phyloP scores from a whole-genome alignment of 2,797 vertebrate species.

The Clarias pachynema region DNA sequence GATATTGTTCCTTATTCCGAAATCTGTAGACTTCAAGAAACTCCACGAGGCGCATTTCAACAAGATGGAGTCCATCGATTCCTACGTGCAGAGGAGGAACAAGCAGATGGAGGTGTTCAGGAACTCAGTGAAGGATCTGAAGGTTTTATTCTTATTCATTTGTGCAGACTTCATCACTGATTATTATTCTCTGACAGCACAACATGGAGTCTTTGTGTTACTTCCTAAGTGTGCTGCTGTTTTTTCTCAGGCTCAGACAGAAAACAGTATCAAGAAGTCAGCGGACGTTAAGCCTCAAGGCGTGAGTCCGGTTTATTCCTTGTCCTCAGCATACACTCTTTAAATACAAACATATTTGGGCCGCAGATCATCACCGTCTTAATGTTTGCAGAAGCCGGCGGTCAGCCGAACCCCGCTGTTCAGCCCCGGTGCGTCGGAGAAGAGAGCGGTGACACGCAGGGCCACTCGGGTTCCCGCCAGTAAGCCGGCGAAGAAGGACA shows the following conservation, averaged over 20 bases:
- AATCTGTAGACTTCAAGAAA: constrained; percentile 87
- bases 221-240: background rate
- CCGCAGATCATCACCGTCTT: background rate
- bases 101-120: constrained; percentile 75
- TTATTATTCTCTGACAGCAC: background rate
- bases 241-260: constrained; percentile 62
- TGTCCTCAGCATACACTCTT: background rate
- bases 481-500: constrained; percentile 65
- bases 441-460: constrained; percentile 57
- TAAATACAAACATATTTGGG: too few relatives aligned
- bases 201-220: background rate
- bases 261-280: constrained; percentile 61
- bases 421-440: constrained; percentile 73
- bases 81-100: constrained; percentile 85
- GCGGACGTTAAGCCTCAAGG: constrained; percentile 56
- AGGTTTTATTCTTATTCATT: constrained; percentile 69
- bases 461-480: constrained; percentile 61
- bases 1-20: background rate
- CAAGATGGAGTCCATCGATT: constrained; percentile 95
- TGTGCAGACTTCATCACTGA: background rate
- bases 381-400: constrained; percentile 65
- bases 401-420: constrained; percentile 64
- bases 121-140: constrained; percentile 74
- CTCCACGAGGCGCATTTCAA: constrained; percentile 91
- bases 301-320: constrained; percentile 52